Evolutionary conservation across 2,113 vertebrate species (phyloP).

Genomic region (Pseudorasbora parva): DNA sequence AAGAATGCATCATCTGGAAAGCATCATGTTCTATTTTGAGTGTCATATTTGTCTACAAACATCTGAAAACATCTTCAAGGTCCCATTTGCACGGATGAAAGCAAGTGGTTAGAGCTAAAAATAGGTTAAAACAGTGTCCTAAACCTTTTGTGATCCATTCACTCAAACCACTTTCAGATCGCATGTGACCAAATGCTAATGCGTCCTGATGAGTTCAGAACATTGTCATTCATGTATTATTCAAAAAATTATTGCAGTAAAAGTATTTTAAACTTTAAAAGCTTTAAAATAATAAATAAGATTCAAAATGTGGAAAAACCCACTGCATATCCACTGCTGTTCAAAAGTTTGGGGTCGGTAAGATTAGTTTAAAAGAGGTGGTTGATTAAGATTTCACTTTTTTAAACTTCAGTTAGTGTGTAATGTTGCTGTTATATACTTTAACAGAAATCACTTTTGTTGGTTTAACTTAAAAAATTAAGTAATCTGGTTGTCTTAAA

Average conservation of each 20-base stretch:
- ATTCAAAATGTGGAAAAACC: neutral
- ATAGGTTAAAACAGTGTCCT: neutral
- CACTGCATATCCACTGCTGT: neutral
- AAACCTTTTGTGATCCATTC: neutral
- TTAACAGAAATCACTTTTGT: too few relatives aligned
- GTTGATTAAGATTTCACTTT: too few relatives aligned
- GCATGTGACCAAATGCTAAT: neutral
- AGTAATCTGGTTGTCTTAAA: too few relatives aligned
- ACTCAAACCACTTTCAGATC: neutral
- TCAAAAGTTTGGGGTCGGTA: neutral
- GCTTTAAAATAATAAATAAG: neutral
- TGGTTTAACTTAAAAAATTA: too few relatives aligned
- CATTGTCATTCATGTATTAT: neutral
- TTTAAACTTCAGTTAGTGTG: too few relatives aligned
- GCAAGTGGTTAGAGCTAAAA: neutral
- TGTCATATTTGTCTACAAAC: neutral
- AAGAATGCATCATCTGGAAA: conserved; percentile 3
- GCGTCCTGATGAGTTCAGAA: neutral
- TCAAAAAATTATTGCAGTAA: neutral
- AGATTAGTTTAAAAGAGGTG: neutral
- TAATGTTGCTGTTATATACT: too few relatives aligned
- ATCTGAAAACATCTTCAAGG: conserved; percentile 9
- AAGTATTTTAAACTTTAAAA: neutral
- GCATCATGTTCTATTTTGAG: conserved; percentile 11
- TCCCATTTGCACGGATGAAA: neutral